Evolutionary conservation across 92 coral and sea anemone genomes (phyloP), one percentile per base, ranked within the genome.

Genomic region (Palythoa caribaeorum): DNA sequence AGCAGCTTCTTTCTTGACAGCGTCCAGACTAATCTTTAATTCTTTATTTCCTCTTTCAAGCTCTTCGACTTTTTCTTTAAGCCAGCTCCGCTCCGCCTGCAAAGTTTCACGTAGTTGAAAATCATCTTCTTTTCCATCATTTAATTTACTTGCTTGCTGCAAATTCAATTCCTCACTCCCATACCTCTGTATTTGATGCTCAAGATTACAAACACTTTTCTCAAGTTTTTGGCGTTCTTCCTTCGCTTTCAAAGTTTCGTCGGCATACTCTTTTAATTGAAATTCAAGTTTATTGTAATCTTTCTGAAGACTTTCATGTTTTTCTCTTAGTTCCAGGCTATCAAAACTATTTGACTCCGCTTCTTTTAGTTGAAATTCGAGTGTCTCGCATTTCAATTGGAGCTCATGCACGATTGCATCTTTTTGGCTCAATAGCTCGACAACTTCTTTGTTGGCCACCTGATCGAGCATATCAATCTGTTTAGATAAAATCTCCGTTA

Each of bases 181-280:
- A 11, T 57, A 14, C 13, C 36, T 17, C 6, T 78, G 54, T 66
- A 78, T 20, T 40, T 55, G 51, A 20, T 54, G 15, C 16, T 77
- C 85, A 2, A 63, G 55, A 65, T 65, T 63, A 28, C 68, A 36
- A 63, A 89, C 15, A 8, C 81, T 80, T 28, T 66, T 70, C 71
- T 76, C 57, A 38, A 87, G 19, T 16, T 65, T 78, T 17, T 68
- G 44, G 16, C 83, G 76, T 69, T 92, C 90, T 17, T 89, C 94
- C 40, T 75, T 80, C 72, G 79, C 48, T 90, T 80, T 50, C 14
- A 66, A 38, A 86, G 85, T 83, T 38, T 65, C 39, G 7, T 71
- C 6, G 76, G 19, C 19, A 73, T 72, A 28, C 47, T 57, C 51
- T 6, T 78, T 39, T 14, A 78, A 39, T 14, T 38, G 83, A 35